Conservation (phyloP, 2,797 vertebrate species). For the Neosalanx taihuensis region DNA sequence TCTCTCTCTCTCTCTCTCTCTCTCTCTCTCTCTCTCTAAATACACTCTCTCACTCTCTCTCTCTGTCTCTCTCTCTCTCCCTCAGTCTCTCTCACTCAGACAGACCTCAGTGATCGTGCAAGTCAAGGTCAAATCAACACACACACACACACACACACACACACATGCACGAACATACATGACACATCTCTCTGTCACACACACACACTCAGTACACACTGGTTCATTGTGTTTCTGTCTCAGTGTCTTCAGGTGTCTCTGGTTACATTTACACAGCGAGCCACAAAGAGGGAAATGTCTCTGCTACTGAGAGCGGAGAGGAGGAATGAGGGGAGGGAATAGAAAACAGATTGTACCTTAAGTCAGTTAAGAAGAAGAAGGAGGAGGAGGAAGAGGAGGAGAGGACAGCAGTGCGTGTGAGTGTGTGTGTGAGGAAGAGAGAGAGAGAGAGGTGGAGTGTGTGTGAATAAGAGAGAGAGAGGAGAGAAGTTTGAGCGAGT, state of each 20-base stretch:
- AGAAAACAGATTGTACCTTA: background rate
- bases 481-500: conserved; percentile 2
- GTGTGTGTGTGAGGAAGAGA: conserved; percentile 3
- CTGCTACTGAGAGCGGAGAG: conserved; percentile 22
- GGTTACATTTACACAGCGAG: conserved; percentile 56
- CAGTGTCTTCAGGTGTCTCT: conserved; percentile 57
- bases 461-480: conserved; percentile 13
- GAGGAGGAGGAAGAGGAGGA: background rate
- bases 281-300: conserved; percentile 70
- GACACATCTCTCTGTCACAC: background rate
- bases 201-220: conserved; percentile 13
- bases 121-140: background rate
- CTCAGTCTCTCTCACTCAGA: background rate
- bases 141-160: background rate
- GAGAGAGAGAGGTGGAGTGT: conserved; percentile 9
- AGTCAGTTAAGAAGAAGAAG: conserved; percentile 1
- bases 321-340: conserved; percentile 26
- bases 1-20: background rate
- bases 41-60: background rate
- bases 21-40: background rate
- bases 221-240: conserved; percentile 63
- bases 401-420: background rate
- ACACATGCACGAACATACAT: background rate
- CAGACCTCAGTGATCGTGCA: too few species aligned
- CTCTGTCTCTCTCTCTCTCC: background rate